Evolutionary conservation across 2,113 vertebrate species (phyloP).

Genomic region (Gymnarchus niloticus): DNA sequence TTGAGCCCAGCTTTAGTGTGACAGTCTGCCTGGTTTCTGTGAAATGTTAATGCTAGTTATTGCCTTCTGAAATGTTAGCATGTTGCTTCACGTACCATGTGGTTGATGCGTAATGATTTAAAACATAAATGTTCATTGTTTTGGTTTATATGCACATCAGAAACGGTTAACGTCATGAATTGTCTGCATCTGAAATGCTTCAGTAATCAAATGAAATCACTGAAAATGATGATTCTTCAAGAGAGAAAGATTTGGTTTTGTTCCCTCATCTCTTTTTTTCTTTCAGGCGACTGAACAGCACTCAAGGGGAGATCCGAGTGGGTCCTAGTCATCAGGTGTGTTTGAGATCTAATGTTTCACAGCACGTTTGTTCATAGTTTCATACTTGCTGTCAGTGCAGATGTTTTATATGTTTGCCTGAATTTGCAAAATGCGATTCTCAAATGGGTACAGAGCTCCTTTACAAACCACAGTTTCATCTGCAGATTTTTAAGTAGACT

Average conservation of each 20-base stretch:
- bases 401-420: too few relatives aligned
- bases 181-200: too few relatives aligned
- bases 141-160: too few relatives aligned
- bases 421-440: too few relatives aligned
- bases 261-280: conserved; percentile 45
- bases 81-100: neutral
- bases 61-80: neutral
- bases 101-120: neutral
- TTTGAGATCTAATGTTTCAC: conserved; percentile 20
- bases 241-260: conserved; percentile 23
- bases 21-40: neutral
- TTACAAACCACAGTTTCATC: neutral
- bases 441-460: neutral
- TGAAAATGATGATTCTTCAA: neutral
- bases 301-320: conserved; percentile 96
- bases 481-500: neutral
- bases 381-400: neutral
- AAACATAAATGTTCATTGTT: neutral
- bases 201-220: neutral
- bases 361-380: neutral
- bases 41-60: too few relatives aligned
- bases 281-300: conserved; percentile 94
- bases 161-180: too few relatives aligned
- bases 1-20: neutral
- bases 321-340: conserved; percentile 97